phyloP scores from a whole-genome alignment of 2,113 vertebrate species.

The Menidia beryllina region DNA sequence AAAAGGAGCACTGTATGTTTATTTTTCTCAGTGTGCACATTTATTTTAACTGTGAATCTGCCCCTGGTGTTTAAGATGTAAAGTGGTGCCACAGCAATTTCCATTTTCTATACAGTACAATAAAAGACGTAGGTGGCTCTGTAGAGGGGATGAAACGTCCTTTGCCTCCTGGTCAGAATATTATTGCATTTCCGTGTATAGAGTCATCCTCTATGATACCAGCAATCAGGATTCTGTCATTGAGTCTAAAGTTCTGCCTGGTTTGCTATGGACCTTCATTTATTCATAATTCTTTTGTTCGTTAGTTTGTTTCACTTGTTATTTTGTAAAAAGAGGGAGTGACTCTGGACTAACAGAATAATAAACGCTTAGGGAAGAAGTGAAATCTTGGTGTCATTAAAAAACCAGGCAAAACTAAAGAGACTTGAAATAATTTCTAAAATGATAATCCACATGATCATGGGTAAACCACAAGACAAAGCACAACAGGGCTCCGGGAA shows the following conservation, averaged over 20 bases:
- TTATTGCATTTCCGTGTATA: conserved; percentile 40
- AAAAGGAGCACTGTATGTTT: background rate
- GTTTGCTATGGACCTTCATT: conserved; percentile 54
- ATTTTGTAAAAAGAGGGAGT: background rate
- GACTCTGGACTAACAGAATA: background rate
- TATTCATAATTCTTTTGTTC: background rate
- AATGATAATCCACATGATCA: conserved; percentile 54
- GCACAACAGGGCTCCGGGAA: conserved; percentile 60
- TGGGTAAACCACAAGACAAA: conserved; percentile 66
- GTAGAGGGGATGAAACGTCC: conserved; percentile 6
- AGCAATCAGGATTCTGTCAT: conserved; percentile 67
- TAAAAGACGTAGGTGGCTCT: background rate
- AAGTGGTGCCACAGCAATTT: conserved; percentile 10
- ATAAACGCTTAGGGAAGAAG: background rate
- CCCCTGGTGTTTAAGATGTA: conserved; percentile 1
- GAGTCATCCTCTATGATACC: conserved; percentile 72
- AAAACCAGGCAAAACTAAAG: conserved; percentile 81
- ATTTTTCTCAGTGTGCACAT: background rate
- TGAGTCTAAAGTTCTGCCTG: conserved; percentile 74
- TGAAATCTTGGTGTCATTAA: conserved; percentile 27
- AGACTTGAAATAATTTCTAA: conserved; percentile 37
- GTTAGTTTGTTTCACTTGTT: background rate
- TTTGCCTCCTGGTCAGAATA: conserved; percentile 16
- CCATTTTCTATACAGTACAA: conserved; percentile 4
- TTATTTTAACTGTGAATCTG: background rate